Base-by-base conservation (phyloP, 1,140 invertebrate species). In the Homarus americanus region DNA sequence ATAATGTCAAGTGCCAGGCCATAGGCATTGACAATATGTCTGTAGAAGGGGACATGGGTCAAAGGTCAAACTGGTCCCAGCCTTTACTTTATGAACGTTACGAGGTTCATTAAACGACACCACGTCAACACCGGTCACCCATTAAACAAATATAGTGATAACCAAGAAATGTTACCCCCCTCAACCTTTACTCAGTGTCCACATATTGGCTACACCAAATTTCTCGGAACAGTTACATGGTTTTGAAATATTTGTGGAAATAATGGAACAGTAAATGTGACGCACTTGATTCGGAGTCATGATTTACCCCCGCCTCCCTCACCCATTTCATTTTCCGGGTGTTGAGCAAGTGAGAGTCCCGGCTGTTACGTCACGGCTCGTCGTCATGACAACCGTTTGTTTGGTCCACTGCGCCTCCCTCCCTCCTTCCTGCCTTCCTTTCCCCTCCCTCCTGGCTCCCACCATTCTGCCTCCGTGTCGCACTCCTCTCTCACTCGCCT, bases 361-460 rank as follows among this genome's bases (percentile, higher is more conserved):
- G 40, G 5, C 20, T 3, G 36, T 38, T 38, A 32, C 73, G 73
- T 76, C 73, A 76, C 73, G 12, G 15, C 0, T 2, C 20, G 73
- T 82, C 44, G 79, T 5, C 79, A 82, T 82, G 53, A 49, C 58
- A 82, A 82, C 79, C 49, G 32, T 82, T 82, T 82, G 79, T 82
- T 82, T 82, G 34, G 49, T 34, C 28, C n/a, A 63, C n/a, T 69
- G 63, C 63, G 63, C 28, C 63, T 69, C 4, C 28, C 63, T 66
- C 63, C 53, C 44, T 63, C 58, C n/a, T n/a, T 69, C 63, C 9
- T 2, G 9, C 63, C 63, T 32, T 69, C 58, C 58, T 24, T 9
- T 20, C 10, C 53, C 53, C 17, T 20, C 53, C 53, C 24, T 58
- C 24, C 17, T 58, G 4, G 3, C 9, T 58, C 53, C 17, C 53